Evolutionary conservation across 35 echinoderm and acorn worm genomes (phyloP).

Genomic region (Lytechinus variegatus): DNA sequence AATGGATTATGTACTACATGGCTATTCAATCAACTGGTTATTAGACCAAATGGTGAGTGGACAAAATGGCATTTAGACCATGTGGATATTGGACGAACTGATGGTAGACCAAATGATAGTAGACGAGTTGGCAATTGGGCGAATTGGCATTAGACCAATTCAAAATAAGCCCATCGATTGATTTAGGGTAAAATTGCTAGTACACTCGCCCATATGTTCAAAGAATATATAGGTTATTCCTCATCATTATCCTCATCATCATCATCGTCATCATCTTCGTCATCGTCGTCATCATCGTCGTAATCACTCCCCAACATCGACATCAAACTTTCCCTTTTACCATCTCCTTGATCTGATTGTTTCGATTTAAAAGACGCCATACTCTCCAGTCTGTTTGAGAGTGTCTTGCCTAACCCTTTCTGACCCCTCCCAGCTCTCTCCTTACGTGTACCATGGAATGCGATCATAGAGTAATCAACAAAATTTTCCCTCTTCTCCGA

Average conservation of each 20-base stretch:
- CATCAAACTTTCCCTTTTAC: conserved; percentile 21
- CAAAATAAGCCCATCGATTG: no score
- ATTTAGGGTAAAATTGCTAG: no score
- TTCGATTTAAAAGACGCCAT: conserved; percentile 39
- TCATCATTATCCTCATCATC: neutral
- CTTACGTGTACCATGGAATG: conserved; percentile 9
- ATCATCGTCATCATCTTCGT: neutral
- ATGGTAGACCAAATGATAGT: no score
- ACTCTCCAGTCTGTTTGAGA: conserved; percentile 11
- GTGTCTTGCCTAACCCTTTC: neutral
- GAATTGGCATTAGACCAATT: no score
- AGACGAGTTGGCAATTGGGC: no score
- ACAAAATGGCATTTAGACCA: no score
- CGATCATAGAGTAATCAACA: conserved; percentile 49
- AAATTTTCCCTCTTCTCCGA: conserved; percentile 32
- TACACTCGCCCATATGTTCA: no score
- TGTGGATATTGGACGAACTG: no score
- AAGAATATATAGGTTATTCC: no score
- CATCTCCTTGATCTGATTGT: neutral
- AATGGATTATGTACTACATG: no score
- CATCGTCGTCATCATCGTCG: conserved; percentile 47
- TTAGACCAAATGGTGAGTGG: no score
- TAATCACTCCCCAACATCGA: conserved; percentile 36
- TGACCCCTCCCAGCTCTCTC: conserved; percentile 24
- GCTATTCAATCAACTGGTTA: no score